Evolutionary conservation across 2,113 vertebrate genomes (phyloP), one percentile per base, ranked within the genome.

Genomic region (Hyperopisus bebe): DNA sequence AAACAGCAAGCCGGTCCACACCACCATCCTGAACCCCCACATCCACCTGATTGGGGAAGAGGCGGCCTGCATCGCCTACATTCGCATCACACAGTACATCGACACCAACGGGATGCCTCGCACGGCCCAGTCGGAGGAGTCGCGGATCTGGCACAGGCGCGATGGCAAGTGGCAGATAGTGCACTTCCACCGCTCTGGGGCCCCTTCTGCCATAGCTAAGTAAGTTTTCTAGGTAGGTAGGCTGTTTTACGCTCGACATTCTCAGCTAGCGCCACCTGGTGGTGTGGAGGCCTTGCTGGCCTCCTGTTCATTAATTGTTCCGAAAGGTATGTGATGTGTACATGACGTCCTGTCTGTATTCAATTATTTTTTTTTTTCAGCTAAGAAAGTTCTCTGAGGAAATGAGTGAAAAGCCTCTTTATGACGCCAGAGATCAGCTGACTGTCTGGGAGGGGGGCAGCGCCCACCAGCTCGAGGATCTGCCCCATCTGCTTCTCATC

Each of bases 111-210:
- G 98, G 51, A 96, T 98, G 83, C 98, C 98, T 0, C 97, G 98
- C 93, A 99, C 98, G 0, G 98, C 97, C 91, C 98, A 99, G 92
- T 99, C 98, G 0, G 98, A 99, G 95, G 98, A 99, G 95, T 99
- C 97, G 31, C 96, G 98, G 44, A 98, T 99, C 93, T 99, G 98
- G 98, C 98, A 99, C 91, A 97, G 98, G 91, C 96, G 98, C 1
- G 98, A 99, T 0, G 97, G 98, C 90, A 99, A 99, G 96, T 99
- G 98, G 98, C 98, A 99, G 94, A 99, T 99, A 0, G 97, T 99
- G 70, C 98, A 99, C 93, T 99, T 99, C 94, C 98, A 99, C 94
- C 98, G 98, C 96, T 99, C 98, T 0, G 98, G 98, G 83, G 96
- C 98, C 0, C 96, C 98, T 89, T 99, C 98, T 0, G 98, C 98